Conservation (phyloP, 2,888 invertebrate genomes). For the Orchesellides sinensis region DNA sequence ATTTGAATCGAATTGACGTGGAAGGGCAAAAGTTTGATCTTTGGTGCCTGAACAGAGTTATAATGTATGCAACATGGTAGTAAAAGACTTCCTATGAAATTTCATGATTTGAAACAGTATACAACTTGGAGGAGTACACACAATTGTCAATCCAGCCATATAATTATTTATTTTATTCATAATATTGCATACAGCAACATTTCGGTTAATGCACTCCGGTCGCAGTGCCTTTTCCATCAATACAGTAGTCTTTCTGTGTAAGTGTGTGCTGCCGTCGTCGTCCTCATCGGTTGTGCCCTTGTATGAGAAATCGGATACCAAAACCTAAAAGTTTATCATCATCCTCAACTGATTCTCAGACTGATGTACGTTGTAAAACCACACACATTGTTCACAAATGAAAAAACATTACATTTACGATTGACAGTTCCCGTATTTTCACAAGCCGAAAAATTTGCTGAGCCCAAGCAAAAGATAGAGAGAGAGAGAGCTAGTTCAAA, state of each 20-base stretch:
- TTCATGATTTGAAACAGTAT: constrained; percentile 28
- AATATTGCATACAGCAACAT: too few species aligned
- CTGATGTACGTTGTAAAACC: constrained; percentile 51
- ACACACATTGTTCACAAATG: constrained; percentile 51
- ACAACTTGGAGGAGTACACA: background rate
- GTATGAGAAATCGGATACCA: constrained; percentile 43
- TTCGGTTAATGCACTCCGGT: background rate
- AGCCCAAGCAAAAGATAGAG: constrained; percentile 6
- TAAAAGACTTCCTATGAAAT: background rate
- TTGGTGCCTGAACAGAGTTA: constrained; percentile 12
- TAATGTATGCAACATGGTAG: background rate
- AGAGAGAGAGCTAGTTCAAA: background rate
- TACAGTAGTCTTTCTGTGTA: too few species aligned
- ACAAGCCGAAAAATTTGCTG: constrained; percentile 4
- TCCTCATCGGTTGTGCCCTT: constrained; percentile 33
- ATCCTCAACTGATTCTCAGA: constrained; percentile 42
- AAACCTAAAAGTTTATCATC: constrained; percentile 51
- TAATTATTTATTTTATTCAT: background rate
- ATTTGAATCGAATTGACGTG: constrained; percentile 62
- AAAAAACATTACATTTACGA: background rate
- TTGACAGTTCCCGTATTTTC: background rate
- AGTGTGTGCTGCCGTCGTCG: constrained; percentile 18
- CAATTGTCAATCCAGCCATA: background rate
- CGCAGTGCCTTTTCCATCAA: constrained; percentile 47
- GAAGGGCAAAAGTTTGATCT: constrained; percentile 47